phyloP scores from a whole-genome alignment of 37 sponge, comb jelly and placozoan genomes.

The Haliclona indistincta region DNA sequence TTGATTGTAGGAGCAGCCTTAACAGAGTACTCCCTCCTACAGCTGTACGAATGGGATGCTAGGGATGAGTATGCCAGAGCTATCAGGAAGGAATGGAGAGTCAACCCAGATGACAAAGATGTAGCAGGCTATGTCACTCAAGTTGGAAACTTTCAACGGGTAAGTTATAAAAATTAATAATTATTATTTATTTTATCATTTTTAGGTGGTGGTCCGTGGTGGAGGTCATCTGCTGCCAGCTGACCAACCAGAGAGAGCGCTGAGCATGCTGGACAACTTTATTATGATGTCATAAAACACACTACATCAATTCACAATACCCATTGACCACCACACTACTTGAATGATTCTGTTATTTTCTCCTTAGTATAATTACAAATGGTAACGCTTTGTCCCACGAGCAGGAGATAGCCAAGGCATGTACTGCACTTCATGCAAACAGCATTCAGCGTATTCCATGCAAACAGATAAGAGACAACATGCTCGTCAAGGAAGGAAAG shows the following conservation, averaged over 20 bases:
- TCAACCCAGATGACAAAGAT: slow-evolving; percentile 47
- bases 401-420: too few relatives aligned
- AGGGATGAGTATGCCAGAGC: slow-evolving; percentile 42
- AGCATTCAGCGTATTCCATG: too few relatives aligned
- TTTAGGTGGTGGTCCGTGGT: slow-evolving; percentile 68
- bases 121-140: slow-evolving; percentile 82
- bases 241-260: slow-evolving; percentile 78
- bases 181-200: not conserved
- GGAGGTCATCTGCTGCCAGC: slow-evolving; percentile 86
- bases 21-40: slow-evolving; percentile 51
- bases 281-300: too few relatives aligned
- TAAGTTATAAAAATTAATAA: not conserved
- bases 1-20: slow-evolving; percentile 81
- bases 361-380: too few relatives aligned
- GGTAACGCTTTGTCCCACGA: too few relatives aligned
- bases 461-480: too few relatives aligned
- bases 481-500: too few relatives aligned
- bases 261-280: slow-evolving; percentile 70
- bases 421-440: too few relatives aligned
- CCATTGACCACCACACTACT: too few relatives aligned
- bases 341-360: too few relatives aligned
- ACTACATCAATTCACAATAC: too few relatives aligned
- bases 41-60: slow-evolving; percentile 67
- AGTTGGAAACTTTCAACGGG: slow-evolving; percentile 71
- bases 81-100: slow-evolving; percentile 64